phyloP scores from a whole-genome alignment of 2,113 vertebrate genomes.

The Nothobranchius kuhntae region DNA sequence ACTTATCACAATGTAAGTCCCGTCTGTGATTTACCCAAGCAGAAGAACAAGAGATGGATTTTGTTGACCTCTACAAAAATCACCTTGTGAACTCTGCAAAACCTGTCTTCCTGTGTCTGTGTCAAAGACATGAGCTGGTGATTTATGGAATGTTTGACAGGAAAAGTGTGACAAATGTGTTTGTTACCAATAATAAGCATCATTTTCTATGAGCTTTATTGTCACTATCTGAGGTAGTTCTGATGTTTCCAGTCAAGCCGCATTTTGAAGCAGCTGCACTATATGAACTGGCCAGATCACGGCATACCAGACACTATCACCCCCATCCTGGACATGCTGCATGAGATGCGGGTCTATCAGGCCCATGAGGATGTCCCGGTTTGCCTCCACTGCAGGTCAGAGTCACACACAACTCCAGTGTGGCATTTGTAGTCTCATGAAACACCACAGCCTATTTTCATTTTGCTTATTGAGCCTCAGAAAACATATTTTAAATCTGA shows the following conservation, averaged over 20 bases:
- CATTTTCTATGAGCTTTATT: no score
- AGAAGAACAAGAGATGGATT: conserved; percentile 13
- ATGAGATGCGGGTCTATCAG: conserved; percentile 86
- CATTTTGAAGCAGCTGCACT: conserved; percentile 91
- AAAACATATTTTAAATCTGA: no score
- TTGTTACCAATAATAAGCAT: background rate
- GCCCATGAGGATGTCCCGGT: conserved; percentile 83
- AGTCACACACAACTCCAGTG: background rate
- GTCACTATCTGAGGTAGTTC: background rate
- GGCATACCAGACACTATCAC: conserved; percentile 89
- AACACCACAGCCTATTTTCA: background rate
- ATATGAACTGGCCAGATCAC: conserved; percentile 95
- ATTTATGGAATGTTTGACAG: background rate
- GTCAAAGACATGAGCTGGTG: background rate
- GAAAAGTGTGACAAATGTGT: background rate
- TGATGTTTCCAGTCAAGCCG: conserved; percentile 60
- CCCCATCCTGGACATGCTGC: conserved; percentile 88
- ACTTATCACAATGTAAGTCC: conserved; percentile 84
- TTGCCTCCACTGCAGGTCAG: conserved; percentile 96
- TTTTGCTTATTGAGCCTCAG: no score
- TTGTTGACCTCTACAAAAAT: conserved; percentile 16
- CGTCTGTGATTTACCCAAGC: conserved; percentile 19
- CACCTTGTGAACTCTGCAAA: background rate
- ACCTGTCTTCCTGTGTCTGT: background rate
- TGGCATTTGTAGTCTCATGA: no score